Percentiles rank a stretch among this genome's conserved stretches.
These are phyloP conservation scores for Hirtodrosophila cameraria DNA, from an alignment of 2,888 invertebrate genomes.

Conservation along the genomic window DNA sequence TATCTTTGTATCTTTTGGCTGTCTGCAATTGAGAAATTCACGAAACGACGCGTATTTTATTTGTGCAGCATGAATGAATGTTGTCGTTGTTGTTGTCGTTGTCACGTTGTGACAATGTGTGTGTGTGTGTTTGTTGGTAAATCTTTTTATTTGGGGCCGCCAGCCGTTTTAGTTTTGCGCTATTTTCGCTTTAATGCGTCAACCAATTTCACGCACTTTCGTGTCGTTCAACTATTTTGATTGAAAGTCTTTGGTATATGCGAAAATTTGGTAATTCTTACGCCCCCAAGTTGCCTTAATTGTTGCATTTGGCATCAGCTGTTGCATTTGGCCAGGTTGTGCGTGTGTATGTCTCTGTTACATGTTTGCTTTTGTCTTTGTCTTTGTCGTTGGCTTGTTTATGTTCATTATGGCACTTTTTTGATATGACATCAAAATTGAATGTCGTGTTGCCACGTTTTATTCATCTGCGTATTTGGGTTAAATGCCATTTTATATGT, in stretches of 20 bases:
- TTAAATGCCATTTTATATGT: constrained; percentile 66
- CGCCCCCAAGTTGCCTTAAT: constrained; percentile 43
- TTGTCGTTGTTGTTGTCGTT: constrained; percentile 24
- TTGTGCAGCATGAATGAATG: constrained; percentile 69
- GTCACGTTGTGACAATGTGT: constrained; percentile 48
- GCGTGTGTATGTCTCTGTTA: constrained; percentile 20
- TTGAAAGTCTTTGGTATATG: constrained; percentile 60
- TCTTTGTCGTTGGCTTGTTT: constrained; percentile 26
- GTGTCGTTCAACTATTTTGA: constrained; percentile 68
- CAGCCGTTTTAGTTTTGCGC: constrained; percentile 80
- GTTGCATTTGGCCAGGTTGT: constrained; percentile 18
- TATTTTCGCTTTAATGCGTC: constrained; percentile 70
- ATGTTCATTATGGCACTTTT: constrained; percentile 53
- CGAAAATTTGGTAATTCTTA: constrained; percentile 44
- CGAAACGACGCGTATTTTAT: constrained; percentile 49
- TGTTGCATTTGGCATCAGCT: constrained; percentile 66
- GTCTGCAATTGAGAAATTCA: constrained; percentile 60
- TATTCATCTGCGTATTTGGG: constrained; percentile 66
- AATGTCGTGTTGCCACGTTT: constrained; percentile 72
- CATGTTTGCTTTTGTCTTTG: constrained; percentile 31
- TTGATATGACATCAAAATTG: constrained; percentile 56
- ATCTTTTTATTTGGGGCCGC: constrained; percentile 37
- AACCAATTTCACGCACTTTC: constrained; percentile 60
- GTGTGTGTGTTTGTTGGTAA: constrained; percentile 29
- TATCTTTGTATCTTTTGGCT: constrained; percentile 52